Evolutionary conservation across 2,888 invertebrate species (phyloP), one percentile per base, ranked within the genome.

Genomic region (Aplocera efformata): DNA sequence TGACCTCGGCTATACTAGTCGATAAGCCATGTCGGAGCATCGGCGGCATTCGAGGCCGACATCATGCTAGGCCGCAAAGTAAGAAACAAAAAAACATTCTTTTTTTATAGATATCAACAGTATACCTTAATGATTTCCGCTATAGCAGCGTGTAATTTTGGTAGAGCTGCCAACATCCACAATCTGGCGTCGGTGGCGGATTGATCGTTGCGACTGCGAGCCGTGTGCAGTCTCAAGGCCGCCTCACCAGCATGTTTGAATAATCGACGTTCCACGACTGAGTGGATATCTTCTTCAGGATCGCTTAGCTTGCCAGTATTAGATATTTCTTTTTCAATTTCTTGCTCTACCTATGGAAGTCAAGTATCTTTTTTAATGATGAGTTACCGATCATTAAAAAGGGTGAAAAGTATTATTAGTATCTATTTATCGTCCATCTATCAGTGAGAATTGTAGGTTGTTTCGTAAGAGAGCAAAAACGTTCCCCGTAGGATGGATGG

Each of bases 181-280:
- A 96, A 75, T 64, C 92, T 91, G 67, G 94, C 92, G 66, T 96
- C 94, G 0, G 95, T 95, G 5, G 92, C 91, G 3, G 94, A 92
- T 69, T 95, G 94, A 73, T 96, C 96, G 64, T 96, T 96, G 30
- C 96, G 90, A 66, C 95, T 95, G 32, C 96, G 90, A 0, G 95
- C 96, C 0, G 94, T 94, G 68, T 96, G 96, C 32, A 96, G 79
- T 50, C 93, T 92, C 3, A 92, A 90, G 0, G 92, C 94, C 0
- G 90, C 84, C 6, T 83, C 84, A 0, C 90, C 91, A 0, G 89
- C 86, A 20, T 89, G 60, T 21, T 77, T 91, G 59, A 90, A 92
- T 17, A 96, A 82, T 40, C 95, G 83, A 42, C 94, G 85, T 73
- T 96, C 96, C 54, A 95, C 95, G 4, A 94, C 94, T 0, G 95